phyloP scores from a whole-genome alignment of 2,113 vertebrate species.

The Clarias magur region DNA sequence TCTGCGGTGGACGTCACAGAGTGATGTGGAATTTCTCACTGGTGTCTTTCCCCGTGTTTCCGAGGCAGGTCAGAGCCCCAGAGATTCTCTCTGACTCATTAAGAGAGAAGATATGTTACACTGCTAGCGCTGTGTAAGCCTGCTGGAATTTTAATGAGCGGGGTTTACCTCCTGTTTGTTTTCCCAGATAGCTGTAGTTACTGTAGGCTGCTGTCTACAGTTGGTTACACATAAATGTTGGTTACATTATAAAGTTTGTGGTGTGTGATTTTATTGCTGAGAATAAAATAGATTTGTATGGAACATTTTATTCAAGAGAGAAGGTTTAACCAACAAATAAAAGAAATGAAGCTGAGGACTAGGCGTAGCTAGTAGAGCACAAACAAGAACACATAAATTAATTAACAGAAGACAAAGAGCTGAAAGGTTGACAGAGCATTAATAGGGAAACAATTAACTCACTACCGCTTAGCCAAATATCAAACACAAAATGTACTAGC shows the following conservation, averaged over 20 bases:
- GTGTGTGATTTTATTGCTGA: neutral
- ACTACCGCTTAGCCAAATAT: too few species aligned
- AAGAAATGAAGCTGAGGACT: too few species aligned
- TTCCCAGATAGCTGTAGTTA: slow-evolving; percentile 49
- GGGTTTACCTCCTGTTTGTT: slow-evolving; percentile 26
- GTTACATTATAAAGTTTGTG: neutral
- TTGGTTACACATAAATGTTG: neutral
- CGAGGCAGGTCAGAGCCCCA: slow-evolving; percentile 43
- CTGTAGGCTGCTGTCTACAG: neutral
- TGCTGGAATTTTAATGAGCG: slow-evolving; percentile 66
- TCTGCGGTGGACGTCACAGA: slow-evolving; percentile 54
- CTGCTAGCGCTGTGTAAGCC: slow-evolving; percentile 34
- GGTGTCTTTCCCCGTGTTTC: slow-evolving; percentile 36
- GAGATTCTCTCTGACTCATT: slow-evolving; percentile 27
- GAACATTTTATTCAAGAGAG: too few species aligned
- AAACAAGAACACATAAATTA: too few species aligned
- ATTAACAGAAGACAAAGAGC: too few species aligned
- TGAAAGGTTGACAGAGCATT: too few species aligned
- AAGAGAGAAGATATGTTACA: slow-evolving; percentile 39
- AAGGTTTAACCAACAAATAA: too few species aligned
- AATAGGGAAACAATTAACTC: too few species aligned
- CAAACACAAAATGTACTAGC: too few species aligned
- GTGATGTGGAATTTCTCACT: slow-evolving; percentile 69
- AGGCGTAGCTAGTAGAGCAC: too few species aligned
- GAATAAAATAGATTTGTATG: neutral